Evolutionary conservation across 2,888 invertebrate genomes (phyloP).

Genomic region (Geophilus truncorum): DNA sequence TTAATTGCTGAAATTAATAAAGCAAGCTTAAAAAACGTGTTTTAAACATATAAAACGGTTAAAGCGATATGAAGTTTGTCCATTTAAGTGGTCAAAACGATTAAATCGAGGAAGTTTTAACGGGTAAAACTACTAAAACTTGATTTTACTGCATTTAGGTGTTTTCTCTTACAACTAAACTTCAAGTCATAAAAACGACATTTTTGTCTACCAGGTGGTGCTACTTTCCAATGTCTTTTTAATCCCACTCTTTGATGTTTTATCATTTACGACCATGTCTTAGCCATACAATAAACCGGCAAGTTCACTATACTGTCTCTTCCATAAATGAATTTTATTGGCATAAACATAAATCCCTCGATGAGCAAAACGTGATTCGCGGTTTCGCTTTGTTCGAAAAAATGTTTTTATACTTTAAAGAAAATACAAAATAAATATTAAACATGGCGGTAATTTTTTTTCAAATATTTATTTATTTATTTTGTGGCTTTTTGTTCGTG

Average conservation of each 20-base stretch:
- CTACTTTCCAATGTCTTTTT: background rate
- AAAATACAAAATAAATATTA: background rate
- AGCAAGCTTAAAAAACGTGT: too few species aligned
- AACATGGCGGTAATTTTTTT: background rate
- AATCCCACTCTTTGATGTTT: background rate
- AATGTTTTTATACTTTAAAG: background rate
- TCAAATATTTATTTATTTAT: background rate
- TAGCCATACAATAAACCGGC: background rate
- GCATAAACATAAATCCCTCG: background rate
- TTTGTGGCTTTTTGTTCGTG: too few species aligned
- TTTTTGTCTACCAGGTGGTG: too few species aligned
- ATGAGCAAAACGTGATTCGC: background rate
- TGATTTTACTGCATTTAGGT: too few species aligned
- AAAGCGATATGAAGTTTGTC: too few species aligned
- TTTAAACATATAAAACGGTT: too few species aligned
- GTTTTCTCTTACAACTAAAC: too few species aligned
- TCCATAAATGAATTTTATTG: background rate
- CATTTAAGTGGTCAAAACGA: too few species aligned
- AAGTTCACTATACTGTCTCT: background rate
- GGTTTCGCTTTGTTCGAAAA: background rate
- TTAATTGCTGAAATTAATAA: too few species aligned
- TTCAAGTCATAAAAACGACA: too few species aligned
- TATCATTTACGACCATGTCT: background rate
- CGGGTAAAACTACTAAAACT: too few species aligned
- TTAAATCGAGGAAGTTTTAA: too few species aligned